Conservation (phyloP, 2,797 vertebrate genomes). For the Anabacerthia variegaticeps region DNA sequence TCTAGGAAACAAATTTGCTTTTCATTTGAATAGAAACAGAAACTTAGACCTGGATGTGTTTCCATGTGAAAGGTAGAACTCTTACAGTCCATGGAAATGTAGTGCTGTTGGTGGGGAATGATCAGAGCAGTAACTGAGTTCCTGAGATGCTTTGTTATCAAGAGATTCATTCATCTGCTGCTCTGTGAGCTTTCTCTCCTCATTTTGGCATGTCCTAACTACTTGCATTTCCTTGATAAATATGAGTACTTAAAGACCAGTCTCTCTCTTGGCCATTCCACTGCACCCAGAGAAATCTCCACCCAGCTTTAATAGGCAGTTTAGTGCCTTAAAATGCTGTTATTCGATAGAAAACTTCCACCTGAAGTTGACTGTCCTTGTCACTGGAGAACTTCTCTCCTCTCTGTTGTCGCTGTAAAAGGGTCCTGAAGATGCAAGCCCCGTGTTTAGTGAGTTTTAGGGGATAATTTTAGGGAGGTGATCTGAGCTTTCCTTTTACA, state of each 20-base stretch:
- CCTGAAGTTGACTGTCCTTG: background rate
- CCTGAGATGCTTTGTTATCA: background rate
- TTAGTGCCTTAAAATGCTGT: background rate
- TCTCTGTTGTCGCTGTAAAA: background rate
- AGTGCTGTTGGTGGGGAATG: background rate
- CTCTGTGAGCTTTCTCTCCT: background rate
- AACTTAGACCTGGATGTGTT: background rate
- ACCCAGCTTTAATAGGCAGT: background rate
- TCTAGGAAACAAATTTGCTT: background rate
- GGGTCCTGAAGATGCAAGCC: background rate
- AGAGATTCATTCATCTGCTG: background rate
- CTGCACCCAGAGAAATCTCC: background rate
- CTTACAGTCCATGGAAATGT: background rate
- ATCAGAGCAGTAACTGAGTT: background rate
- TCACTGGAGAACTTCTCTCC: background rate
- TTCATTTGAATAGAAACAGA: background rate
- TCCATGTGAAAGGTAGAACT: slow-evolving; percentile 6
- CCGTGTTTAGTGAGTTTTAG: fast-evolving
- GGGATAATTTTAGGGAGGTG: background rate
- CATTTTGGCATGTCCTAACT: background rate
- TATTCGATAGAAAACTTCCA: background rate
- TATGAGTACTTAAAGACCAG: background rate
- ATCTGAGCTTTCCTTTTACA: background rate
- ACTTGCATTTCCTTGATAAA: background rate
- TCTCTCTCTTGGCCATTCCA: background rate